Evolutionary conservation across 2,888 invertebrate species (phyloP), one percentile per base, ranked within the genome.

Genomic region (Amphipyra berbera): DNA sequence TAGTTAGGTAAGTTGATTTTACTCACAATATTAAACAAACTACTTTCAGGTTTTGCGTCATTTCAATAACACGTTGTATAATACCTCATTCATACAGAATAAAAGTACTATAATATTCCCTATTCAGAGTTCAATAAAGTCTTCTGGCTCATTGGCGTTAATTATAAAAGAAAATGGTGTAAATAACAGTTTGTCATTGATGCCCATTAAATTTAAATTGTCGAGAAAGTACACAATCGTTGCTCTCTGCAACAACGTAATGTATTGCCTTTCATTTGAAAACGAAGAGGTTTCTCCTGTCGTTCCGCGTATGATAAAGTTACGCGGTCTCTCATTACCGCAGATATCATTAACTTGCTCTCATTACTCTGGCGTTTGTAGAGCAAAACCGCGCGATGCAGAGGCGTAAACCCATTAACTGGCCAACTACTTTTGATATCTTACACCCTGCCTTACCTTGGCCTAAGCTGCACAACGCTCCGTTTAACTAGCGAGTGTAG

Each of bases 181-280:
- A 66, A 61, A 66, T 58, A 65, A 55, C 61, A 59, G 63, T 82
- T 84, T 81, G 73, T 82, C 82, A 81, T 80, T 82, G 82, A 83
- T 68, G 73, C 53, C 77, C 69, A 84, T 87, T 86, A 86, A 86
- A 85, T 86, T 84, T 73, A 81, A 85, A 88, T 84, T 80, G 82
- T 62, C 63, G 76, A 80, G 92, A 92, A 90, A 91, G 90, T 89
- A 82, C 71, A 81, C 84, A 87, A 88, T 86, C 84, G 82, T 78
- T 82, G 81, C 74, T 82, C 82, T 77, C 76, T 82, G 79, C 79
- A 82, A 74, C 76, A 83, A 79, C 70, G 77, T 87, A 84, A 89
- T 83, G 86, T 89, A 89, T 90, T 88, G 83, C 86, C 90, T 92
- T 91, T 91, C 91, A 87, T 91, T 91, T 86, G 90, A 85, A 87